These are phyloP conservation scores for Leguminivora glycinivorella DNA, from an alignment of 1,140 invertebrate genomes.

Conservation along the genomic window DNA sequence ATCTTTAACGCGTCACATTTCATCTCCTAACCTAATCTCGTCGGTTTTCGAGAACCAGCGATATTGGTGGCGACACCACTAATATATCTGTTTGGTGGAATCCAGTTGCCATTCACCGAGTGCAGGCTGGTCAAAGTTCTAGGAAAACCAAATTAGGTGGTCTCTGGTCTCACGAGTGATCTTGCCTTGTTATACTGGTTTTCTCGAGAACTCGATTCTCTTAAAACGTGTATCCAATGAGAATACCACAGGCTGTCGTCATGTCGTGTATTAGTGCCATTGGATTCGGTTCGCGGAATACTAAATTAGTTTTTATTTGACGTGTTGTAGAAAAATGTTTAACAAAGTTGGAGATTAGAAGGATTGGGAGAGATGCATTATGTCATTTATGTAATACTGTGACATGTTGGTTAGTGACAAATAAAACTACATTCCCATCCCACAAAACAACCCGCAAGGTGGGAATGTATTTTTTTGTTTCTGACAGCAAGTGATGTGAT, in stretches of 20 bases:
- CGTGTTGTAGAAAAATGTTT: constrained; percentile 16
- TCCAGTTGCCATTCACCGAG: background rate
- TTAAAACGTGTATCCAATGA: background rate
- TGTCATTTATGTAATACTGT: constrained; percentile 10
- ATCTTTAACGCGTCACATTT: constrained; percentile 13
- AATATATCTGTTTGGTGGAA: constrained; percentile 11
- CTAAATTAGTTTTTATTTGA: constrained; percentile 22
- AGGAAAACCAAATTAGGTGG: background rate
- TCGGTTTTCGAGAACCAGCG: constrained; percentile 13
- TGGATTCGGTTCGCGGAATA: constrained; percentile 2
- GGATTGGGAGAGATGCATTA: background rate
- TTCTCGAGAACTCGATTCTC: background rate
- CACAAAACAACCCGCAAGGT: no score
- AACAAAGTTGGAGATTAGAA: constrained; percentile 6
- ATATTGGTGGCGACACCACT: constrained; percentile 1
- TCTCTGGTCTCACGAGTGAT: background rate
- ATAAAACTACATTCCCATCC: background rate
- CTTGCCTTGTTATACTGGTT: background rate
- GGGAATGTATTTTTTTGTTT: no score
- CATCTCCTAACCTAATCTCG: constrained; percentile 21
- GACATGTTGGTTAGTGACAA: background rate
- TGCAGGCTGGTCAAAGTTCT: background rate
- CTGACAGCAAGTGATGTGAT: no score
- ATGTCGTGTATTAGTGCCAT: constrained; percentile 5
- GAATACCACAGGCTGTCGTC: background rate